Evolutionary conservation across 2,888 invertebrate species (phyloP).

Genomic region (Epirrhoe tristata): DNA sequence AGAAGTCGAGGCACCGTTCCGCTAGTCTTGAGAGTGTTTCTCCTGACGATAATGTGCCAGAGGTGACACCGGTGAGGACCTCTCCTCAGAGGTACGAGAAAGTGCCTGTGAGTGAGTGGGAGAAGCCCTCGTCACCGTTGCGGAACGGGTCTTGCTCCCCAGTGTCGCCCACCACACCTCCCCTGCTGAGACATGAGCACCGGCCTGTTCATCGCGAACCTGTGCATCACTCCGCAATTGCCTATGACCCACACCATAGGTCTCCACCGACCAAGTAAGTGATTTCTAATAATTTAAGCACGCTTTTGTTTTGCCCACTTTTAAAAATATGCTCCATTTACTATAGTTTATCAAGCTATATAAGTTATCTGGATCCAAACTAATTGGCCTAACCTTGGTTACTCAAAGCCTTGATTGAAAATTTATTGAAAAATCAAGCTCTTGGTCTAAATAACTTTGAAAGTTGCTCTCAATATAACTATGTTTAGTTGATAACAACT

Average conservation of each 20-base stretch:
- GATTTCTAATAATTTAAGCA: neutral
- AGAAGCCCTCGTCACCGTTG: conserved; percentile 83
- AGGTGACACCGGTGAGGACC: conserved; percentile 59
- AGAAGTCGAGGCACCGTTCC: conserved; percentile 89
- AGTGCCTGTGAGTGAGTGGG: conserved; percentile 81
- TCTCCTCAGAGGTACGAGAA: conserved; percentile 73
- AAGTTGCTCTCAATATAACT: conserved; percentile 11
- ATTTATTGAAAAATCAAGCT: neutral
- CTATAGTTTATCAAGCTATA: conserved; percentile 15
- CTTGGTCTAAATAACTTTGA: neutral
- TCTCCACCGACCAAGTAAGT: conserved; percentile 66
- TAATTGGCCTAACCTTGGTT: conserved; percentile 22
- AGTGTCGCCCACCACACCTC: conserved; percentile 86
- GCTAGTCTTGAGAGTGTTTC: conserved; percentile 89
- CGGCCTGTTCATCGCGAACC: conserved; percentile 41
- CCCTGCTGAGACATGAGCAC: conserved; percentile 62
- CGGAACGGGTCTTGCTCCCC: conserved; percentile 86
- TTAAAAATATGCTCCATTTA: neutral
- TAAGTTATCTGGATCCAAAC: conserved; percentile 16
- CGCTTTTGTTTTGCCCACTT: neutral
- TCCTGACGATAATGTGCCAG: conserved; percentile 79
- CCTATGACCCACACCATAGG: conserved; percentile 78
- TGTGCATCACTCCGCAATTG: conserved; percentile 61
- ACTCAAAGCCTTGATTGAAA: neutral
- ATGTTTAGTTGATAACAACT: conserved; percentile 3